phyloP scores from a whole-genome alignment of 2,797 vertebrate species.

The Hydrophis major region DNA sequence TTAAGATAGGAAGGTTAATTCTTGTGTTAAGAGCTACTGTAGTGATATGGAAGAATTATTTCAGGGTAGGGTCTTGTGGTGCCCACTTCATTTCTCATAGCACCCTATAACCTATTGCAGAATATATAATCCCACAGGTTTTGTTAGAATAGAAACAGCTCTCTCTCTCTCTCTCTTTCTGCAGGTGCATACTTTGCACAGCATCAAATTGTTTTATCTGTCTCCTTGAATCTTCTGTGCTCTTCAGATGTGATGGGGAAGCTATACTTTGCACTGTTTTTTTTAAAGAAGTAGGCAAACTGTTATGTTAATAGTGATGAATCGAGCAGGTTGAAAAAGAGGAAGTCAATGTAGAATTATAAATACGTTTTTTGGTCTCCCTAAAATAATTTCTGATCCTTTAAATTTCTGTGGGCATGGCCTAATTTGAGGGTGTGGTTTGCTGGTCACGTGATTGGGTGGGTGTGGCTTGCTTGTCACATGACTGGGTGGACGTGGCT shows the following conservation, averaged over 20 bases:
- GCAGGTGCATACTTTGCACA: background rate
- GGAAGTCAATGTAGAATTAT: background rate
- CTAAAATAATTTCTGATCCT: background rate
- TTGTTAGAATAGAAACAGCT: background rate
- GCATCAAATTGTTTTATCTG: background rate
- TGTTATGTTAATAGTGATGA: background rate
- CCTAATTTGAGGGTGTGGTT: too few species aligned
- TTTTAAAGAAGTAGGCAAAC: background rate
- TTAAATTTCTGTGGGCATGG: background rate
- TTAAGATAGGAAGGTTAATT: constrained; percentile 44
- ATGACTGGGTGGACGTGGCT: too few species aligned
- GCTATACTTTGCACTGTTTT: background rate
- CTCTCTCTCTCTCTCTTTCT: background rate
- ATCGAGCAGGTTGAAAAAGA: background rate
- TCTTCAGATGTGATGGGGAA: background rate
- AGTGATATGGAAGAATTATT: constrained; percentile 28
- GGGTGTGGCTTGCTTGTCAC: too few species aligned
- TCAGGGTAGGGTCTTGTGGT: constrained; percentile 16
- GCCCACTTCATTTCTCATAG: background rate
- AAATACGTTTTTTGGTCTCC: background rate
- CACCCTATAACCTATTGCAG: background rate
- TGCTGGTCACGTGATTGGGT: too few species aligned
- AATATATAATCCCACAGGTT: background rate
- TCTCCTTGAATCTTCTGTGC: background rate
- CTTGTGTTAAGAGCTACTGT: background rate